A percentile compares a stretch with the other conserved stretches of the same genome.
Conservation (phyloP, 1,140 invertebrate species). For the Scaptomyza pallida region DNA sequence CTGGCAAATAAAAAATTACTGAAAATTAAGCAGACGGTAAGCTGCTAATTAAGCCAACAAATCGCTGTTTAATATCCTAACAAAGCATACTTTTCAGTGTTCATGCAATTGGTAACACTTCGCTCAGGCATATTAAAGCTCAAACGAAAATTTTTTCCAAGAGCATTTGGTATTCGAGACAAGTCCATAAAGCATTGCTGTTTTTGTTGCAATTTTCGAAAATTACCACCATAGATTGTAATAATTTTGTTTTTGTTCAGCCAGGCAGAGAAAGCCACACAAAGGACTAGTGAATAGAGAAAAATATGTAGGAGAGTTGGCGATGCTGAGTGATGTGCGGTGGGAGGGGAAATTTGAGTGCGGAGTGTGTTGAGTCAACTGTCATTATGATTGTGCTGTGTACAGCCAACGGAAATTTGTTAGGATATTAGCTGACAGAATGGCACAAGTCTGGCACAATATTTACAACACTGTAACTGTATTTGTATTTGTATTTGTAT, state of each 20-base stretch:
- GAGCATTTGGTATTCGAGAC: not conserved
- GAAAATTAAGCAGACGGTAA: not conserved
- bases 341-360: not conserved
- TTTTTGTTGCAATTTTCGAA: not conserved
- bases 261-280: slow-evolving; percentile 6
- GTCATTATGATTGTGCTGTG: slow-evolving; percentile 25
- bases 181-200: not conserved
- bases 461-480: slow-evolving; percentile 34
- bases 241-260: slow-evolving; percentile 15
- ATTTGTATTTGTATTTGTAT: slow-evolving; percentile 23
- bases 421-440: slow-evolving; percentile 47
- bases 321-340: not conserved
- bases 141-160: not conserved
- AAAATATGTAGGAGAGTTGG: too few species aligned
- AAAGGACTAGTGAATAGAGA: not conserved
- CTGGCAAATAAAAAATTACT: not conserved
- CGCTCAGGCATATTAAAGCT: not conserved
- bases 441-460: slow-evolving; percentile 31
- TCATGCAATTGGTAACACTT: not conserved
- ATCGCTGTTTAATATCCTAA: not conserved
- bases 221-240: slow-evolving; percentile 7
- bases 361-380: not conserved
- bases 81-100: not conserved
- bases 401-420: slow-evolving; percentile 49
- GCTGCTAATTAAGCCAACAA: not conserved